A percentile compares a stretch with the other conserved stretches of the same genome.
phyloP scores from a whole-genome alignment of 2,888 invertebrate species.

The Polymixis flavicincta region DNA sequence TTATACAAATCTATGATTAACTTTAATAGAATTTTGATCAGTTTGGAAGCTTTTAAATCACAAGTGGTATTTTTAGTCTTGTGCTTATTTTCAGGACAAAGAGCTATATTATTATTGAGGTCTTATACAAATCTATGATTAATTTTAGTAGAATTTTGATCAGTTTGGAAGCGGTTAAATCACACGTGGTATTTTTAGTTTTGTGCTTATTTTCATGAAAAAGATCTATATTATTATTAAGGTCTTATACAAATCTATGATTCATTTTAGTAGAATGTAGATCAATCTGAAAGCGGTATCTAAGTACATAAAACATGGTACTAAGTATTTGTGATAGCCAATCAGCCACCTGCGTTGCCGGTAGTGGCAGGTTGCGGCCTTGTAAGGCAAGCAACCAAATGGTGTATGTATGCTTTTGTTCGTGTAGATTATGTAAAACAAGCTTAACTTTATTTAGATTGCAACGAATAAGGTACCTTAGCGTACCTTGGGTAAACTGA shows the following conservation, averaged over 20 bases:
- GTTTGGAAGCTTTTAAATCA: constrained; percentile 2
- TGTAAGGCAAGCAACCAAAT: constrained; percentile 52
- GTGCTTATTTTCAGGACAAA: not conserved
- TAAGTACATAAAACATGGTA: constrained; percentile 17
- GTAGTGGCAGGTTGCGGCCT: constrained; percentile 42
- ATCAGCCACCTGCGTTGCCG: constrained; percentile 49
- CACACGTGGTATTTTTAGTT: not conserved
- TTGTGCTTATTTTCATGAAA: not conserved
- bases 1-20: not conserved
- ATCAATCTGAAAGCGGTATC: constrained; percentile 5
- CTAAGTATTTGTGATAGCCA: constrained; percentile 50
- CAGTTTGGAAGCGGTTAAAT: not conserved
- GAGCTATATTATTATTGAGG: not conserved
- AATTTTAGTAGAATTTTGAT: constrained; percentile 29
- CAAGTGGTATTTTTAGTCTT: constrained; percentile 1
- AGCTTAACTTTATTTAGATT: constrained; percentile 39
- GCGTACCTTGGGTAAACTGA: constrained; percentile 16
- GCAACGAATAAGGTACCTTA: constrained; percentile 28
- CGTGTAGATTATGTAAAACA: constrained; percentile 31
- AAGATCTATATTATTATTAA: not conserved
- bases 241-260: not conserved
- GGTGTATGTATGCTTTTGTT: constrained; percentile 49
- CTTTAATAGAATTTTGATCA: constrained; percentile 28
- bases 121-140: not conserved
- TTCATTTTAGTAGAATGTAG: constrained; percentile 24